A percentile compares a stretch with the other conserved stretches of the same genome.
Conservation (phyloP, 1,140 invertebrate species). For the Mya arenaria region DNA sequence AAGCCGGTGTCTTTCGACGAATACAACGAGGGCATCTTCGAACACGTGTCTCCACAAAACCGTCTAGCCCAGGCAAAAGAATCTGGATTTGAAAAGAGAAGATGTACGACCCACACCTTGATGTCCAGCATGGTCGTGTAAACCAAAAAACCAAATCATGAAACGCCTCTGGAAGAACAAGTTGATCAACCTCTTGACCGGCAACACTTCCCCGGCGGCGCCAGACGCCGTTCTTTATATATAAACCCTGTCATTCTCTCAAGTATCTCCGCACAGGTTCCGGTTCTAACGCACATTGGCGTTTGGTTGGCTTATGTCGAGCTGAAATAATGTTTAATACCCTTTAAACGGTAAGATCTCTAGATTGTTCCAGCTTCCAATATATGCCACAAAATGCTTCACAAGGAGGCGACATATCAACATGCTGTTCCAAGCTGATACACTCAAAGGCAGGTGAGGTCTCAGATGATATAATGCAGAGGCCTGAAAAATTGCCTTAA, state of each 20-base stretch:
- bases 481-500: too few relatives aligned
- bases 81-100: not conserved
- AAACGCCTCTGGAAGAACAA: not conserved
- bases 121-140: conserved; percentile 46
- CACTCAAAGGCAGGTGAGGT: too few relatives aligned
- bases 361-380: not conserved
- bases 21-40: conserved; percentile 18
- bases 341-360: not conserved
- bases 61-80: conserved; percentile 42
- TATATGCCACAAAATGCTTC: not conserved
- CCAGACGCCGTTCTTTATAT: conserved; percentile 35
- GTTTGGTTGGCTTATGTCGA: not conserved
- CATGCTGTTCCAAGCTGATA: too few relatives aligned
- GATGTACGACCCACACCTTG: not conserved
- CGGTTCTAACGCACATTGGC: not conserved
- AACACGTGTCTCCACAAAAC: not conserved
- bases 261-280: conserved; percentile 12
- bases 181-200: not conserved
- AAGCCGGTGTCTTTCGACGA: not conserved
- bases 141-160: not conserved
- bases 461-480: too few relatives aligned
- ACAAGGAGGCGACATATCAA: too few relatives aligned
- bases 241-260: conserved; percentile 31
- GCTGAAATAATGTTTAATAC: not conserved
- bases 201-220: not conserved